Base-by-base conservation (phyloP, 2,113 vertebrate genomes). In the Rhinogobius similis region DNA sequence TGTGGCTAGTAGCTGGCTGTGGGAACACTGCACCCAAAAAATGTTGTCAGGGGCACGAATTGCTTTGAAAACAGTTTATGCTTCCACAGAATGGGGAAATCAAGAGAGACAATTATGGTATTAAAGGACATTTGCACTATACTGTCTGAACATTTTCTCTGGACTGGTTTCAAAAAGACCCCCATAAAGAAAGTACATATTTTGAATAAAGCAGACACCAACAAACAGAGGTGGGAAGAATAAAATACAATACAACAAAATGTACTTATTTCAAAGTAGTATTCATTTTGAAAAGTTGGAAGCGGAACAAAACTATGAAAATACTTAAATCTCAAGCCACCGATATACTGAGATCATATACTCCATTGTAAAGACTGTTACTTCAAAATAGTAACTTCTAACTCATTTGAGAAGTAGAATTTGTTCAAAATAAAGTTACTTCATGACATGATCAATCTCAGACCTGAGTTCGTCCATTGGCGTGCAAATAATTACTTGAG, bases 1-100 rank as follows among this genome's bases (percentile, higher is more conserved):
- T 88, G 88, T 80, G 85, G 86, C 50, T 21, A 62, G 55, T 27
- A 63, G 75, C 78, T 82, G 82, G 68, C 74, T 69, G 75, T 85
- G 80, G 74, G 86, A 84, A 88, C 78, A 85, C 68, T 55, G 74
- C 72, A 84, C 83, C 78, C 65, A 48, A 82, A 83, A 87, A 41
- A 3, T 8, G n/a, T n/a, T 67, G 74, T 70, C 82, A 86, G 68
- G 21, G 64, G 59, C 62, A 79, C 62, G 86, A 89, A 89, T 86
- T 72, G 83, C 84, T 84, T 82, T 81, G 75, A 90, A 88, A 87
- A 85, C 81, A 14, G 26, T 72, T 83, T 83, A 73, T 65, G 63
- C 68, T 65, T 65, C 61, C 64, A 59, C 27, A 70, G 66, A 82
- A 76, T 69, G 65, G 9, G 59, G 79, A 75, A 82, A 85, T 52